Conservation (phyloP, 2,797 vertebrate genomes). For the Phataginus tetradactyla region DNA sequence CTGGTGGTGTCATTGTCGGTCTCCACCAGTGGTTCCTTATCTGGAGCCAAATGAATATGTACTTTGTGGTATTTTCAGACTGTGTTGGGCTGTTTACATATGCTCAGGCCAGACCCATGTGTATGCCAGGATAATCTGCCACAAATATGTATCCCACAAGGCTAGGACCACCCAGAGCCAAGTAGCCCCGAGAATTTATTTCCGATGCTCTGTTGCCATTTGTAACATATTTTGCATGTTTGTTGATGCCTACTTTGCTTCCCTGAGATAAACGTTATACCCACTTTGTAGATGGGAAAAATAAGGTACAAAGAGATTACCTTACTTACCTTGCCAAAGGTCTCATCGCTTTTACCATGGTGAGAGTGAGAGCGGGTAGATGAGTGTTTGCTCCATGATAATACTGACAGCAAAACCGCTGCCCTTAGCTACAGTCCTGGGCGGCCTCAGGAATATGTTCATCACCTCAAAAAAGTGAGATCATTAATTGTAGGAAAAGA, state of each 20-base stretch:
- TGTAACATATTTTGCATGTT: background rate
- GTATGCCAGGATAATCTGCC: background rate
- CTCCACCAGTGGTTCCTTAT: background rate
- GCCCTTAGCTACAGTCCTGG: background rate
- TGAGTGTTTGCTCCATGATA: background rate
- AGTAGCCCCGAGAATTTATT: background rate
- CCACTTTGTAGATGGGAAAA: background rate
- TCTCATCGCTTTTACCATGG: background rate
- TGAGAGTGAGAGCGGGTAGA: too few species aligned
- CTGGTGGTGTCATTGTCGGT: fast-evolving
- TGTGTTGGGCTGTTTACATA: background rate
- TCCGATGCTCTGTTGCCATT: background rate
- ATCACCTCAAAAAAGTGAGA: background rate
- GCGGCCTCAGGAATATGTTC: background rate
- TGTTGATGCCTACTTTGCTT: background rate
- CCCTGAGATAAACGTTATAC: background rate
- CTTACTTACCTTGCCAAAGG: background rate
- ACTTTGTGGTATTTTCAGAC: background rate
- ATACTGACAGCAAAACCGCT: background rate
- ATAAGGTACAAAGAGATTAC: background rate
- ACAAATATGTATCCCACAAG: background rate
- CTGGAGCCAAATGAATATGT: background rate
- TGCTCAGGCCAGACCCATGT: background rate
- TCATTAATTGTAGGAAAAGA: background rate
- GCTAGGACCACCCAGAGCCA: background rate